phyloP scores from a whole-genome alignment of 2,113 vertebrate genomes.

The Periophthalmus modestus region DNA sequence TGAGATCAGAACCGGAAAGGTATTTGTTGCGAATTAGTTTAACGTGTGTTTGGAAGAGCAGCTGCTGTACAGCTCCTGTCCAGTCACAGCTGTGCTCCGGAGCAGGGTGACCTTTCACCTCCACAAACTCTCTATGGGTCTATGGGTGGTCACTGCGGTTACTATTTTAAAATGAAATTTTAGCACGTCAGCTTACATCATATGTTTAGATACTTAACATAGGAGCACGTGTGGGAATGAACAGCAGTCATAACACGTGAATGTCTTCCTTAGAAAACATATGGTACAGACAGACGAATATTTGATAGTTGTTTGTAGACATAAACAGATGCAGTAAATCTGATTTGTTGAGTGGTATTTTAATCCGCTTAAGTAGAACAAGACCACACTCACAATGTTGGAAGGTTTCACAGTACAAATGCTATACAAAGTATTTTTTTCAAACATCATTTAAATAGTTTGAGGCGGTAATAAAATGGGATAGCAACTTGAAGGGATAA shows the following conservation, averaged over 20 bases:
- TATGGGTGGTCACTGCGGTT: constrained; percentile 15
- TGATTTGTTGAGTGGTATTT: constrained; percentile 44
- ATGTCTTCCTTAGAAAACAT: not conserved
- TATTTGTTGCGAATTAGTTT: not conserved
- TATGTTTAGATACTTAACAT: constrained; percentile 35
- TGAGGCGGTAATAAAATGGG: not conserved
- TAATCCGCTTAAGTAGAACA: constrained; percentile 49
- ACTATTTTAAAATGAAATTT: constrained; percentile 59
- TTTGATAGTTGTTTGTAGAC: not conserved
- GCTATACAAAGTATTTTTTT: not conserved
- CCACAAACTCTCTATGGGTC: constrained; percentile 15
- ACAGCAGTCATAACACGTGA: constrained; percentile 16
- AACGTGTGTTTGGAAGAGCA: constrained; percentile 7
- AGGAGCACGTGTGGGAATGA: constrained; percentile 20
- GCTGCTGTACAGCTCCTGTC: constrained; percentile 13
- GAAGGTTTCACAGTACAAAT: constrained; percentile 8
- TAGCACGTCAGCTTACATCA: constrained; percentile 53
- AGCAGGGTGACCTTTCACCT: constrained; percentile 19
- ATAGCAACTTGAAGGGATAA: not conserved
- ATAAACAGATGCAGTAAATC: constrained; percentile 27
- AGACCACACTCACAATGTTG: constrained; percentile 10
- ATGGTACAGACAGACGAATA: not conserved
- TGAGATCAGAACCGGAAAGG: not conserved
- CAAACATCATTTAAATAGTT: not conserved
- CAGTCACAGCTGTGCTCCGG: constrained; percentile 49